Conservation (phyloP, 1,140 invertebrate species). For the Triops cancriformis region DNA sequence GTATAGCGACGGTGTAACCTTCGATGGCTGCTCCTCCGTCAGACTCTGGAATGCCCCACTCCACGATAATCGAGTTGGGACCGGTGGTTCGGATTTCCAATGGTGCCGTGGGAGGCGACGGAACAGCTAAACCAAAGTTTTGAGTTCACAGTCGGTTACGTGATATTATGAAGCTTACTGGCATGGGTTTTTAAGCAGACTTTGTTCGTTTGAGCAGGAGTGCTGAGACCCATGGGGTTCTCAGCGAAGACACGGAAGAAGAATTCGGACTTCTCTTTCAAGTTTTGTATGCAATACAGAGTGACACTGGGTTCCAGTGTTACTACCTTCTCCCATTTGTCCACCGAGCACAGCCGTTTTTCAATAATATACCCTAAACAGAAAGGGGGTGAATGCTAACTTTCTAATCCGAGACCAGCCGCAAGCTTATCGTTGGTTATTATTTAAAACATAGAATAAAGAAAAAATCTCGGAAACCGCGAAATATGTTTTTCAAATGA, state of each 20-base stretch:
- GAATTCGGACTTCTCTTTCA: slow-evolving; percentile 77
- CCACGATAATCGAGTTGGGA: slow-evolving; percentile 72
- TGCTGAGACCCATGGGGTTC: slow-evolving; percentile 75
- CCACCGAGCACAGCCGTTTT: slow-evolving; percentile 61
- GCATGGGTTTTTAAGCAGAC: slow-evolving; percentile 87
- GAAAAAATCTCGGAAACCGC: too few relatives aligned
- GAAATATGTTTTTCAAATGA: too few relatives aligned
- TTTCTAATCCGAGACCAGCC: too few relatives aligned
- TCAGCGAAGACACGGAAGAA: slow-evolving; percentile 92
- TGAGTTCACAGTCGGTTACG: neutral
- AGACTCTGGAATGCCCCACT: slow-evolving; percentile 86
- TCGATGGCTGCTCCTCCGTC: slow-evolving; percentile 85
- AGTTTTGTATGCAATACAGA: slow-evolving; percentile 71
- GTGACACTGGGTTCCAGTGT: slow-evolving; percentile 68
- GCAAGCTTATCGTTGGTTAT: too few relatives aligned
- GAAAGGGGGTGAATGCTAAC: neutral
- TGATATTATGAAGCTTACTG: slow-evolving; percentile 55
- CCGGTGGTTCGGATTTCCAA: slow-evolving; percentile 73
- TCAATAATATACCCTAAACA: slow-evolving; percentile 80
- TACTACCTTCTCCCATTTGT: slow-evolving; percentile 81
- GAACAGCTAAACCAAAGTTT: slow-evolving; percentile 55
- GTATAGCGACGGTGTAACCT: slow-evolving; percentile 85
- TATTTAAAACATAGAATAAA: too few relatives aligned
- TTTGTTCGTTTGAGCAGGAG: slow-evolving; percentile 64
- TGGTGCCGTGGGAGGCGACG: slow-evolving; percentile 79